Evolutionary conservation across 2,797 vertebrate genomes (phyloP), one percentile per base, ranked within the genome.

Genomic region (Apogon talboti): DNA sequence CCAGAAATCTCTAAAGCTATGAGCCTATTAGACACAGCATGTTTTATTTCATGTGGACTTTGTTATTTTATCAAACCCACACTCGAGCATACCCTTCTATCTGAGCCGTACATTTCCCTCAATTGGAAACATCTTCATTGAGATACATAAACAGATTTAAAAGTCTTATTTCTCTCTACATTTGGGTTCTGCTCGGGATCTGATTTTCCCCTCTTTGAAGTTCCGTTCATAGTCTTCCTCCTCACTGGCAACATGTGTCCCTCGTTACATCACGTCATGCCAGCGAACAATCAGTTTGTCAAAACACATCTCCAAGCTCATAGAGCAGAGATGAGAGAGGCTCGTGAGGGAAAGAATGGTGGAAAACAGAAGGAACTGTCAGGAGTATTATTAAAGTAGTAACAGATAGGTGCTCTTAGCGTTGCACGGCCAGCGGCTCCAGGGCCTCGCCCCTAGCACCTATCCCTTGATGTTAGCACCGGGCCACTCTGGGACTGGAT

Each of bases 181-280:
- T 77, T 79, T 63, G 52, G 59, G 61, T 80, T 65, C 68, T 66
- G 78, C 59, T 65, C 60, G 59, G 84, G 71, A 88, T 84, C 67
- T 50, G 72, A 87, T 89, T 85, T 83, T 75, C 63, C 52, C 48
- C 66, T 37, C 86, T 90, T 90, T 90, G 87, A 90, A 81, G 79
- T 82, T 47, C 66, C 54, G 41, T 84, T 87, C 85, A 81, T 82
- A 81, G 80, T 82, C 83, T 67, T 67, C 76, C 59, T 79, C 55
- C 65, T 72, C 66, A 54, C 50, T 61, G 18, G 74, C 78, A 86
- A 90, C 90, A 91, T 83, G 58, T 92, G 90, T 90, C 87, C 85
- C 83, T 90, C 15, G 71, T 91, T 91, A 91, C 75, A 85, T 88
- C 80, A 62, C 83, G 77, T 92, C 86, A 89, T 84, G 83, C 82